Evolutionary conservation across 2,888 invertebrate genomes (phyloP), one percentile per base, ranked within the genome.

Genomic region (Hypomecis punctinalis): DNA sequence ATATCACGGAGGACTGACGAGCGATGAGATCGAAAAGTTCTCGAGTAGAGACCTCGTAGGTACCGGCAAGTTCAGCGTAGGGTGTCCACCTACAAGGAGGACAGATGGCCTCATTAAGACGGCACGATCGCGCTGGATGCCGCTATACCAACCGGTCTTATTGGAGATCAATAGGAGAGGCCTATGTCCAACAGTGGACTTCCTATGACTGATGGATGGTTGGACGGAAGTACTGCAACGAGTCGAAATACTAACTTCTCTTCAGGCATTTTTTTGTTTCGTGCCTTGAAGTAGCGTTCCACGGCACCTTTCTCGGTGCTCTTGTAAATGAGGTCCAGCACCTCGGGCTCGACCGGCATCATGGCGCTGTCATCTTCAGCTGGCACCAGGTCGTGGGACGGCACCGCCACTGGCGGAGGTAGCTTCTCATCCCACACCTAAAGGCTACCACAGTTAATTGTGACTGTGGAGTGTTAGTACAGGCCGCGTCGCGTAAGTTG

Each of bases 241-340:
- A 42, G 8, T n/a, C 7, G 5, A 51, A 51, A 6, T 46, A 78
- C 83, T 78, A 63, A 93, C 93, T 86, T 93, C 5, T 94, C 90
- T 64, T 94, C 94, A 0, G 94, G 94, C 8, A 92, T 74, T 58
- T 91, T 83, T 69, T 93, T 90, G 53, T 90, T 81, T 65, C 94
- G 82, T 42, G 84, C 86, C 48, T 88, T 86, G 11, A 95, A 80
- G 74, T 95, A 95, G 69, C 76, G 84, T 36, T 83, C 77, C 0
- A 89, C 83, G 0, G 93, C 93, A 8, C 94, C 93, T 70, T 93
- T 94, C 53, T 86, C 86, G 0, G 84, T 86, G 76, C 93, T 89
- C 0, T 84, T 84, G 71, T 93, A 93, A 0, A 94, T 74, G 13
- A 94, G 69, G 35, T 91, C 80, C 6, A 81, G 75, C 0, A 91